Conservation (phyloP, 2,888 invertebrate species). For the Myopa tessellatipennis region DNA sequence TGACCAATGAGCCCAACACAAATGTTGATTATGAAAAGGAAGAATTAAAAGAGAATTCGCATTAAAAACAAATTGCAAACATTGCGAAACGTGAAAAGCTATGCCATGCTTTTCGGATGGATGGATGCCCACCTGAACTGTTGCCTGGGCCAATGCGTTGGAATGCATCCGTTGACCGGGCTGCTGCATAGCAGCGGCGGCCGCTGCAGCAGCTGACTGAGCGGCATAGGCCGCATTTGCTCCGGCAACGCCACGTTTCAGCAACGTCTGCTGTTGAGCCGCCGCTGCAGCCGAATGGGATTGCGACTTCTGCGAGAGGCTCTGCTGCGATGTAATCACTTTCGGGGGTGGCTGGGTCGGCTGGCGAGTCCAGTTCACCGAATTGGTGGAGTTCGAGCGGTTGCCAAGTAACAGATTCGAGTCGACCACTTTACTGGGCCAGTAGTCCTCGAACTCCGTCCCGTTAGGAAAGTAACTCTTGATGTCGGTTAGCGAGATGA, state of each 20-base stretch:
- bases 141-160: slow-evolving; percentile 65
- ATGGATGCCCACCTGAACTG: slow-evolving; percentile 60
- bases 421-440: slow-evolving; percentile 90
- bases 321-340: slow-evolving; percentile 54
- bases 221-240: slow-evolving; percentile 37
- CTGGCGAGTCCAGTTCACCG: slow-evolving; percentile 83
- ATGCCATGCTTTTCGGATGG: neutral
- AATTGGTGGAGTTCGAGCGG: slow-evolving; percentile 71
- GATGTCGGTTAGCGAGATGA: slow-evolving; percentile 89
- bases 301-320: slow-evolving; percentile 60
- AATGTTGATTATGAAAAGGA: slow-evolving; percentile 27
- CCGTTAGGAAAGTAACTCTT: slow-evolving; percentile 91
- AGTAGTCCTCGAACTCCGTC: slow-evolving; percentile 91
- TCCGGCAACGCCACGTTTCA: slow-evolving; percentile 55
- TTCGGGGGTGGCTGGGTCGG: slow-evolving; percentile 78
- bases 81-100: slow-evolving; percentile 9
- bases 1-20: neutral
- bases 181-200: slow-evolving; percentile 65
- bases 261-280: slow-evolving; percentile 57
- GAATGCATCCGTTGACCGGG: slow-evolving; percentile 55
- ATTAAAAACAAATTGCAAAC: slow-evolving; percentile 33
- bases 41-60: slow-evolving; percentile 51
- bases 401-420: slow-evolving; percentile 81
- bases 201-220: slow-evolving; percentile 58
- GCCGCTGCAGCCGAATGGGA: slow-evolving; percentile 53